Evolutionary conservation across 2,888 invertebrate species (phyloP).

Genomic region (Caenorhabditis doughertyi): DNA sequence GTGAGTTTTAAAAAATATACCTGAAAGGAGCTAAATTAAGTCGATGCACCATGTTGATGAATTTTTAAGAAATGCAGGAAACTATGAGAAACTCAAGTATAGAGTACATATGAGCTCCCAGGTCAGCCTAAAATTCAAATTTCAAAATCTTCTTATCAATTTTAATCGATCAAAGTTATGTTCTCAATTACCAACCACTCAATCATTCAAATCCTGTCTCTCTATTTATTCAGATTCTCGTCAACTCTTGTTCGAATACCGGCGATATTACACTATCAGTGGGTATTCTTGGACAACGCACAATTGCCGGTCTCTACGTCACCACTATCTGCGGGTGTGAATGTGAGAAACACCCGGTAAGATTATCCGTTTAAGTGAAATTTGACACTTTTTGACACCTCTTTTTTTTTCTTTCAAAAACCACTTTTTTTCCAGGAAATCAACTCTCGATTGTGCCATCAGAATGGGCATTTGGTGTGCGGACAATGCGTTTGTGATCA

Average conservation of each 20-base stretch:
- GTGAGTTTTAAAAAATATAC: conserved; percentile 29
- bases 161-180: too few species aligned
- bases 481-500: conserved; percentile 76
- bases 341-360: conserved; percentile 78
- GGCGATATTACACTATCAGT: conserved; percentile 79
- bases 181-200: too few species aligned
- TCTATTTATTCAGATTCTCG: conserved; percentile 58
- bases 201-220: too few species aligned
- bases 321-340: conserved; percentile 82
- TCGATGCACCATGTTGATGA: too few species aligned
- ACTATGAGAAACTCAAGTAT: too few species aligned
- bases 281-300: conserved; percentile 78
- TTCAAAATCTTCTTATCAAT: too few species aligned
- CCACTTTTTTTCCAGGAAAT: conserved; percentile 71
- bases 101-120: too few species aligned
- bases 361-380: conserved; percentile 13
- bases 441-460: conserved; percentile 75
- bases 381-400: conserved; percentile 4
- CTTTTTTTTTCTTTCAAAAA: conserved; percentile 6
- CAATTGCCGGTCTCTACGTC: conserved; percentile 71
- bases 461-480: conserved; percentile 78
- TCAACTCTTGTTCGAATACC: conserved; percentile 73
- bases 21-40: too few species aligned
- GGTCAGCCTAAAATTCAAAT: too few species aligned
- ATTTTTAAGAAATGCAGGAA: too few species aligned